A percentile compares a stretch with the other conserved stretches of the same genome.
Conservation (phyloP, 1,140 invertebrate genomes). For the Melanaphis sacchari region DNA sequence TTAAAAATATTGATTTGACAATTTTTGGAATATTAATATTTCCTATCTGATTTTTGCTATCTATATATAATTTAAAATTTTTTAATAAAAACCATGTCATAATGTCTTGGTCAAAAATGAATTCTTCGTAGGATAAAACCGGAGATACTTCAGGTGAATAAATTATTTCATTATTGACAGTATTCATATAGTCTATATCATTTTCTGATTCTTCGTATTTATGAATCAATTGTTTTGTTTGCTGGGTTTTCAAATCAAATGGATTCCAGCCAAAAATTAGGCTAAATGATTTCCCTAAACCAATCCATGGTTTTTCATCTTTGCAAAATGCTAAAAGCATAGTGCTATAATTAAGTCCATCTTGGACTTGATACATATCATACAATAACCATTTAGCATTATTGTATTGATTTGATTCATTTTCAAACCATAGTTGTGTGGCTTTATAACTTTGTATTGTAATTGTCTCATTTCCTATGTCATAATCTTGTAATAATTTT, state of each 20-base stretch:
- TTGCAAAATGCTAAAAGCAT: slow-evolving; percentile 50
- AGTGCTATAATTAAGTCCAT: slow-evolving; percentile 17
- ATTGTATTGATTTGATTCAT: neutral
- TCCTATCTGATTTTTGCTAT: neutral
- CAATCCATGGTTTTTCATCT: slow-evolving; percentile 22
- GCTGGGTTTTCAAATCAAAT: neutral
- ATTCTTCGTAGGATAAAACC: neutral
- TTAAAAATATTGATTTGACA: neutral
- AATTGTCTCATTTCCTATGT: slow-evolving; percentile 15
- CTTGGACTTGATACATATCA: slow-evolving; percentile 36
- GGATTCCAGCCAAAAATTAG: slow-evolving; percentile 30
- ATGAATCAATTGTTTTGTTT: neutral
- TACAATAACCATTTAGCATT: slow-evolving; percentile 29
- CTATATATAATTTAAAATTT: slow-evolving; percentile 27
- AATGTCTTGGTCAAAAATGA: slow-evolving; percentile 19
- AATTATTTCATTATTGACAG: neutral
- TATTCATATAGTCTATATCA: neutral
- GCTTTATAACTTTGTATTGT: slow-evolving; percentile 11
- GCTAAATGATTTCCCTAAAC: slow-evolving; percentile 30
- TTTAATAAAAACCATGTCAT: slow-evolving; percentile 44
- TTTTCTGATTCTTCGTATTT: neutral
- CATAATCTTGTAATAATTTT: slow-evolving; percentile 9
- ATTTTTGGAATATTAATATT: slow-evolving; percentile 15
- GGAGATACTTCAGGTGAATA: neutral
- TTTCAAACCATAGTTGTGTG: slow-evolving; percentile 39